Conservation (phyloP, 1,140 invertebrate species). For the Macrosteles quadrilineatus region DNA sequence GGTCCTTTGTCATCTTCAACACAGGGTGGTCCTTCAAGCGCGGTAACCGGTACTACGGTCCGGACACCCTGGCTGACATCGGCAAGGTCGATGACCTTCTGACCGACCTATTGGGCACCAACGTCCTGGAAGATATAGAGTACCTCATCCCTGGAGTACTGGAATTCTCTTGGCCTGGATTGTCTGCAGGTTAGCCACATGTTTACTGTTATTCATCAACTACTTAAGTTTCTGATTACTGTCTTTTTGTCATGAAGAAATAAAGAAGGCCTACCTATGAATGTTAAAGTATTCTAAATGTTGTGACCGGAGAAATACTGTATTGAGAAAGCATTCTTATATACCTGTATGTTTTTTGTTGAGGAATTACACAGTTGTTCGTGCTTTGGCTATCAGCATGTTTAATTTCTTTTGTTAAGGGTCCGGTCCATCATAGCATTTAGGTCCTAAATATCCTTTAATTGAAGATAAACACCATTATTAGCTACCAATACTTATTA, state of each 20-base stretch:
- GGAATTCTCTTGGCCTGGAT: not conserved
- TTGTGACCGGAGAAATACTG: too few relatives aligned
- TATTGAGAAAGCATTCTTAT: too few relatives aligned
- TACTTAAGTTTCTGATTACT: not conserved
- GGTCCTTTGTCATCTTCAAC: not conserved
- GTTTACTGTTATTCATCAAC: not conserved
- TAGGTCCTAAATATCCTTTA: too few relatives aligned
- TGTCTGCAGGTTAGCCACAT: not conserved
- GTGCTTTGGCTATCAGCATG: too few relatives aligned
- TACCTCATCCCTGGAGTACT: not conserved
- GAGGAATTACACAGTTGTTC: too few relatives aligned
- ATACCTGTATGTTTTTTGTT: too few relatives aligned
- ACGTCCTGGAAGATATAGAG: not conserved
- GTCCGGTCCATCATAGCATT: too few relatives aligned
- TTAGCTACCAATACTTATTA: too few relatives aligned
- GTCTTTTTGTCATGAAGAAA: not conserved
- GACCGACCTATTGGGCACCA: not conserved
- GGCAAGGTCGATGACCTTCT: not conserved
- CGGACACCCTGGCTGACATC: not conserved
- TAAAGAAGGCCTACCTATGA: too few relatives aligned
- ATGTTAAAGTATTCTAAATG: too few relatives aligned
- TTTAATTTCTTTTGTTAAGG: too few relatives aligned
- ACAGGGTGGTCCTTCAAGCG: conserved; percentile 5
- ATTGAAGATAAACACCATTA: too few relatives aligned
- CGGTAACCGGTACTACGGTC: not conserved